A percentile compares a stretch with the other conserved stretches of the same genome.
Evolutionary conservation across 2,888 invertebrate genomes (phyloP).

Genomic region (Catocala nupta): DNA sequence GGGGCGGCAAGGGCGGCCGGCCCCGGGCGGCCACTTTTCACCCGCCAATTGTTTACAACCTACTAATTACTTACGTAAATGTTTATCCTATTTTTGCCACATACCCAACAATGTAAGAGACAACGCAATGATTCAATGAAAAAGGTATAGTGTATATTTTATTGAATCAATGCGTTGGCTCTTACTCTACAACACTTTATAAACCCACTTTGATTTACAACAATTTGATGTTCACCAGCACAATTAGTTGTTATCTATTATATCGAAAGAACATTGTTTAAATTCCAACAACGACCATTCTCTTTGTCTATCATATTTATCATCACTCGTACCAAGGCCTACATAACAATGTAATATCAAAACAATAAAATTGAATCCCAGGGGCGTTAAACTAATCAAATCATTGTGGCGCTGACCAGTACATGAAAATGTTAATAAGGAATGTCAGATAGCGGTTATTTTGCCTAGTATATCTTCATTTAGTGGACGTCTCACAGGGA

Average conservation of each 20-base stretch:
- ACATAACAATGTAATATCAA: conserved; percentile 42
- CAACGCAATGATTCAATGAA: too few species aligned
- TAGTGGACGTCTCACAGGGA: background rate
- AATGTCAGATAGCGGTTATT: conserved; percentile 19
- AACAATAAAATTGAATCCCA: conserved; percentile 53
- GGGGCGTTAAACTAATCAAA: conserved; percentile 37
- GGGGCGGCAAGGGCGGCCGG: too few species aligned
- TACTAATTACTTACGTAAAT: too few species aligned
- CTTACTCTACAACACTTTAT: too few species aligned
- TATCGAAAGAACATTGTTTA: conserved; percentile 14
- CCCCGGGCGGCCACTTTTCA: too few species aligned
- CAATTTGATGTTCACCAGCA: conserved; percentile 4
- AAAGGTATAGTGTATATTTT: too few species aligned
- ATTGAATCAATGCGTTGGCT: too few species aligned
- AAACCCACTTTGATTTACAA: too few species aligned
- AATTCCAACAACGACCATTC: conserved; percentile 13
- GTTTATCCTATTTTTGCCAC: too few species aligned
- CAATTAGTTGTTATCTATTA: conserved; percentile 18
- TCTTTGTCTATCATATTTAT: conserved; percentile 10
- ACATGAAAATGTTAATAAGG: background rate
- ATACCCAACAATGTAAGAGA: too few species aligned
- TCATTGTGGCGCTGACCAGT: conserved; percentile 30
- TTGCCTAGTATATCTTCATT: conserved; percentile 8
- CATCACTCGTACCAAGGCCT: conserved; percentile 23
- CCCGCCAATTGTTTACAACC: too few species aligned